phyloP scores from a whole-genome alignment of 2,113 vertebrate genomes.

The Pan troglodytes region NHGRI_mPanTro3-v2.1_pri NC_072409.2:112123501-112124000 shows the following conservation, averaged over 20 bases:
- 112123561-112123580: neutral
- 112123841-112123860: neutral
- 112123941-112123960: no score
- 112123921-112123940: no score
- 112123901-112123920: no score
- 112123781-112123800: neutral
- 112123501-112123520: neutral
- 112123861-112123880: neutral
- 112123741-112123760: neutral
- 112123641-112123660: neutral
- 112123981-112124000: no score
- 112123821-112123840: neutral
- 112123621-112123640: neutral
- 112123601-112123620: neutral
- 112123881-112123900: neutral
- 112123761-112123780: neutral
- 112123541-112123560: neutral
- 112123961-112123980: no score
- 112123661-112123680: neutral
- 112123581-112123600: neutral
- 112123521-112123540: neutral
- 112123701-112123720: neutral
- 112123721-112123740: neutral
- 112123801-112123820: neutral
- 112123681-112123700: neutral